A percentile compares a stretch with the other conserved stretches of the same genome.
Evolutionary conservation across 2,888 invertebrate species (phyloP).

Genomic region (Antheraea yamamai): DNA sequence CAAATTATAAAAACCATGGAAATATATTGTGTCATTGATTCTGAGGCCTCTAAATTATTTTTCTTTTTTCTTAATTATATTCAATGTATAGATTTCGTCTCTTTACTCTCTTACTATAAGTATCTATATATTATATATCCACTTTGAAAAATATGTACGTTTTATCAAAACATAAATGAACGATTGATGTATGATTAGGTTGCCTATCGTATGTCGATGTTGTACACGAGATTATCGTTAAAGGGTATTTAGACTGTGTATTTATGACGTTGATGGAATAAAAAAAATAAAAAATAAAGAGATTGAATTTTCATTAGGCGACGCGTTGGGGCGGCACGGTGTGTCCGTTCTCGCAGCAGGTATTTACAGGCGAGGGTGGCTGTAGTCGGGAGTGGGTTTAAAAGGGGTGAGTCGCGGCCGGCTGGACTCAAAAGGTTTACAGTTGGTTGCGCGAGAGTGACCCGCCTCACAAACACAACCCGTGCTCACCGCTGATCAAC

Average conservation of each 20-base stretch:
- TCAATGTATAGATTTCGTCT: too few species aligned
- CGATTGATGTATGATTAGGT: constrained; percentile 15
- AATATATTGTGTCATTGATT: too few species aligned
- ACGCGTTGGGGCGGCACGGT: constrained; percentile 78
- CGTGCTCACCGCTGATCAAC: constrained; percentile 53
- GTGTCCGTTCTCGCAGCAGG: constrained; percentile 54
- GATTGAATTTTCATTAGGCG: constrained; percentile 79
- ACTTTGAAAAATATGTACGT: not conserved
- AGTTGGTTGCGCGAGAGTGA: constrained; percentile 80
- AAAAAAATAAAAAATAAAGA: constrained; percentile 71
- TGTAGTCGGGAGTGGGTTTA: constrained; percentile 27
- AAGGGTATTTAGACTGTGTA: constrained; percentile 48
- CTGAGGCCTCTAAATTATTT: too few species aligned
- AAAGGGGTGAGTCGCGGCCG: constrained; percentile 59
- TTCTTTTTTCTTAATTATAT: too few species aligned
- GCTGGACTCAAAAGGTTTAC: constrained; percentile 79
- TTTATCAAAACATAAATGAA: constrained; percentile 17
- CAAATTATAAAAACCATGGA: too few species aligned
- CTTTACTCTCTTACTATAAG: too few species aligned
- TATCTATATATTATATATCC: not conserved
- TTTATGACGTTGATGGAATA: constrained; percentile 53
- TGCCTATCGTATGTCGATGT: constrained; percentile 14
- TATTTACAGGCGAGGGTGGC: constrained; percentile 30
- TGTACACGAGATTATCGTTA: constrained; percentile 17
- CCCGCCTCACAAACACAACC: constrained; percentile 78